Base-by-base conservation (phyloP, 1,140 invertebrate genomes). In the Philotrypesis tridentata region DNA sequence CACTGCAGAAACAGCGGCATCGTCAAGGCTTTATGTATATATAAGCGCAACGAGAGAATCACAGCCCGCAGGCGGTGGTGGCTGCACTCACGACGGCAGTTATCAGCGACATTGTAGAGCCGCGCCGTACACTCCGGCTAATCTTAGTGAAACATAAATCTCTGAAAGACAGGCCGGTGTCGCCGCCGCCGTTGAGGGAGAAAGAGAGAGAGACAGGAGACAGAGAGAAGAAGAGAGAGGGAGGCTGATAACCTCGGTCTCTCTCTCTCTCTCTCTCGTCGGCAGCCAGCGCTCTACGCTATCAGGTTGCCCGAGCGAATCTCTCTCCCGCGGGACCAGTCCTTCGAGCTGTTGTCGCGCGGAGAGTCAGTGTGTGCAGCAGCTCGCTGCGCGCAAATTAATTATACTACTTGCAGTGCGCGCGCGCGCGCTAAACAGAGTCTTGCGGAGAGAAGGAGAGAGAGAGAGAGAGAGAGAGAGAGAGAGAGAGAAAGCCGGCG, bases 121-220 rank as follows among this genome's bases (percentile, higher is more conserved):
- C 23, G 55, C 60, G n/a, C 48, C 48, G 68, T 65, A 29, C 55
- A 65, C 17, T 17, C 5, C 61, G 27, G 55, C 79, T 80, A 74
- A 80, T 80, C 79, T 80, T 33, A 33, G 23, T 7, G 33, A 48
- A 74, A 55, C 79, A 80, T 80, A 80, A 80, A 80, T 80, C 79
- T 80, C 37, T 21, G 21, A 72, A 79, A 71, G 78, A 80, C 79
- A 80, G 70, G 70, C 55, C 60, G 70, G 55, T 61, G 55, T 80
- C 70, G 70, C 33, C 7, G 70, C 33, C 7, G 63, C 73, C 31
- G 48, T 17, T 17, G 48, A 55, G 48, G 48, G 48, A 55, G 48
- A 55, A 14, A 12, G 40, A 43, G 40, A 43, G 40, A 43, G 40
- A 43, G 40, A 43, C 1, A 43, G 40, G 40, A 43, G 61, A 63